These are phyloP conservation scores for Heterotis niloticus DNA, from an alignment of 2,113 vertebrate genomes.

Conservation along the genomic window DNA sequence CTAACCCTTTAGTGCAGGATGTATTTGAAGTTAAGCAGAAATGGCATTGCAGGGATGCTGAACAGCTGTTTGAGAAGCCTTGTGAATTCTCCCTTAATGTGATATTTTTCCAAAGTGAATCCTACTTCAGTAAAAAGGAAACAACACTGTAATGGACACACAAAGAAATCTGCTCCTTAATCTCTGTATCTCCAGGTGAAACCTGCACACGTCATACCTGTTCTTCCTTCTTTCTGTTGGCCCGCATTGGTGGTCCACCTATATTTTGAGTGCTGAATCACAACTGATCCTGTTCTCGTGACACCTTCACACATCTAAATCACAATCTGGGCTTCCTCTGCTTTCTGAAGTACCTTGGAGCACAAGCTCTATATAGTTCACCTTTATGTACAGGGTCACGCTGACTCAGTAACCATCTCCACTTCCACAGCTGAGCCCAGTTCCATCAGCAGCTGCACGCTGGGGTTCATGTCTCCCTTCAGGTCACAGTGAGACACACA, in stretches of 20 bases:
- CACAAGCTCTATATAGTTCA: not conserved
- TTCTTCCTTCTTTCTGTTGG: too few species aligned
- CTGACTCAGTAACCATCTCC: not conserved
- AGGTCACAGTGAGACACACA: not conserved
- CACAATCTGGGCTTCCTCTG: not conserved
- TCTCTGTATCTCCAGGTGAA: too few species aligned
- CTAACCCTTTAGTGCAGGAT: not conserved
- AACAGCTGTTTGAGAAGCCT: not conserved
- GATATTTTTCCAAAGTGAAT: slow-evolving; percentile 3
- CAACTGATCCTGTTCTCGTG: not conserved
- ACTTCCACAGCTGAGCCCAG: not conserved
- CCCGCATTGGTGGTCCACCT: too few species aligned
- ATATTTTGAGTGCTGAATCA: not conserved
- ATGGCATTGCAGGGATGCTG: slow-evolving; percentile 26
- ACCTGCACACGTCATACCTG: too few species aligned
- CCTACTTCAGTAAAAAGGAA: not conserved
- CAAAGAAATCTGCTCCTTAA: too few species aligned
- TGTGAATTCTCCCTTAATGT: not conserved
- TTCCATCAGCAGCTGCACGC: not conserved
- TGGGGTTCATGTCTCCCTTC: not conserved
- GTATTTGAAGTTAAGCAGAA: slow-evolving; percentile 32
- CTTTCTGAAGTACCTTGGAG: not conserved
- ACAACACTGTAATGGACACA: not conserved
- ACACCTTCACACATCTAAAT: not conserved
- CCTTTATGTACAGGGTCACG: not conserved